phyloP scores from a whole-genome alignment of 2,888 invertebrate genomes.

The Marasmarcha lunaedactyla region DNA sequence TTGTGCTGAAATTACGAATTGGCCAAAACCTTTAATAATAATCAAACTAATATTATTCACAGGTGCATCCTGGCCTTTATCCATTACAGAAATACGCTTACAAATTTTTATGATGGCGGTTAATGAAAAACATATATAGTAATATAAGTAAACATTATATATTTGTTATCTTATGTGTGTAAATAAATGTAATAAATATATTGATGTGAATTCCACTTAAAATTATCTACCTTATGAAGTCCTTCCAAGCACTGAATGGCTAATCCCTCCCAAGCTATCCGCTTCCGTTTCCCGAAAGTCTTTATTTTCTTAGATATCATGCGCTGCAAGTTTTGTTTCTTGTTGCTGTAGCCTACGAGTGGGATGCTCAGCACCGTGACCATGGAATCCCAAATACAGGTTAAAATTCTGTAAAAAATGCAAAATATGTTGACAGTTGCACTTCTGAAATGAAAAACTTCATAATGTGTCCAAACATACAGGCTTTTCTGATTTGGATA shows the following conservation, averaged over 20 bases:
- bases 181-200: too few species aligned
- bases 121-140: too few species aligned
- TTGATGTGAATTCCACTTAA: background rate
- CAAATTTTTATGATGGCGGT: too few species aligned
- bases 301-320: slow-evolving; percentile 72
- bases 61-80: too few species aligned
- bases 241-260: slow-evolving; percentile 90
- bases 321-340: slow-evolving; percentile 48
- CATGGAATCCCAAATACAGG: slow-evolving; percentile 93
- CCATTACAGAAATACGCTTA: too few species aligned
- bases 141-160: too few species aligned
- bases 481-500: background rate
- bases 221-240: slow-evolving; percentile 78
- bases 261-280: slow-evolving; percentile 75
- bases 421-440: background rate
- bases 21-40: too few species aligned
- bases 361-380: slow-evolving; percentile 88
- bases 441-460: background rate
- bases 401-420: slow-evolving; percentile 73
- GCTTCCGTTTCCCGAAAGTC: slow-evolving; percentile 51
- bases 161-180: too few species aligned
- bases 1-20: too few species aligned
- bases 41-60: too few species aligned
- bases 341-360: slow-evolving; percentile 66
- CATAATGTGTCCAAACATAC: too few species aligned